Base-by-base conservation (phyloP, 2,797 vertebrate genomes). In the Galago senegalensis region DNA sequence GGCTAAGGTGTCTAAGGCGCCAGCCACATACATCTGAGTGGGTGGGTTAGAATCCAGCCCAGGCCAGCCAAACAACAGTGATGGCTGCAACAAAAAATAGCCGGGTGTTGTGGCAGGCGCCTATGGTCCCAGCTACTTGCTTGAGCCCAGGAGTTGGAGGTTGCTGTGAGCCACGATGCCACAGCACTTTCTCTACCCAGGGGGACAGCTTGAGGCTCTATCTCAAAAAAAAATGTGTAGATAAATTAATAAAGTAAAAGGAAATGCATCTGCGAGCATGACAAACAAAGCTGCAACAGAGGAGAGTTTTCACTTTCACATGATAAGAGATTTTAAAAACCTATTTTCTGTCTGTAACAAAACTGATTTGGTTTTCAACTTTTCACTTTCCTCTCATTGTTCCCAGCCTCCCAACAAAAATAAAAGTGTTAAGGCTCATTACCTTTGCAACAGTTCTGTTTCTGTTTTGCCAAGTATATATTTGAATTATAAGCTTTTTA, bases 211-310 rank as follows among this genome's bases (percentile, higher is more conserved):
- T 40, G 40, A 40, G 40, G 40, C 40, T 5, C 40, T 40, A 5
- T 40, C 40, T 40, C 40, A 40, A 40, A 40, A 40, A 95, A 82
- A 21, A 37, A 49, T 77, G 69, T 69, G 1, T n/a, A 86, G 40
- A 67, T 23, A 95, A 76, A 80, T 79, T 67, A 76, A 92, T 69
- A 89, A 82, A 95, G 40, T 85, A 82, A 88, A n/a, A 79, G 58
- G 76, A 61, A 76, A 21, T 37, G 5, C 72, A 49, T 58, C 73
- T 87, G 56, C 29, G 13, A 92, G 72, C 4, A 21, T 60, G 58
- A 83, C 49, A 94, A 87, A 60, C 40, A 63, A 87, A 94, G 27
- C 12, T 93, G 23, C 81, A 29, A 85, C 18, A 67, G 25, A 93
- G 84, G 58, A 85, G n/a, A 72, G 11, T 73, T 82, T 31, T 94